These are phyloP conservation scores for Copidosoma floridanum DNA, from an alignment of 1,140 invertebrate genomes.

Conservation along the genomic window DNA sequence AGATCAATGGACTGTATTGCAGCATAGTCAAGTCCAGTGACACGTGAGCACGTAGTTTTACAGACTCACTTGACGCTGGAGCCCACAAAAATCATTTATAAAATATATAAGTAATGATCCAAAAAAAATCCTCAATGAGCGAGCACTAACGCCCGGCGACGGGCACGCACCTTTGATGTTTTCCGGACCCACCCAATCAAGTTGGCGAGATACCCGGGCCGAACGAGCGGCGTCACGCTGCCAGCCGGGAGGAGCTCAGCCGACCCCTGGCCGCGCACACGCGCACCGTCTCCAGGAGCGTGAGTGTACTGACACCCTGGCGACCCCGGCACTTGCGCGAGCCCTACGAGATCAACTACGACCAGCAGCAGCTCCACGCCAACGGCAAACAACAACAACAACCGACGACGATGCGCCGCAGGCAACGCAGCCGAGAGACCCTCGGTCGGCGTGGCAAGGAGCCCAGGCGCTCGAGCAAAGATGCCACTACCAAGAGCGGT, in stretches of 20 bases:
- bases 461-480: background rate
- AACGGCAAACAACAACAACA: conserved; percentile 42
- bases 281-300: conserved; percentile 75
- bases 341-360: conserved; percentile 77
- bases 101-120: background rate
- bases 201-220: conserved; percentile 73
- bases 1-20: too few relatives aligned
- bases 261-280: conserved; percentile 65
- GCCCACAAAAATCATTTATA: too few relatives aligned
- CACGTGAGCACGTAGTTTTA: too few relatives aligned
- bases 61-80: too few relatives aligned
- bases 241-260: conserved; percentile 70
- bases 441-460: conserved; percentile 48
- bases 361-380: conserved; percentile 61
- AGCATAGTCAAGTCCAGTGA: too few relatives aligned
- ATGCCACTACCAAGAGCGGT: conserved; percentile 13
- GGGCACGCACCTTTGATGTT: conserved; percentile 8
- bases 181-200: conserved; percentile 39
- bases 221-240: conserved; percentile 59
- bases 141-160: too few relatives aligned
- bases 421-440: conserved; percentile 52
- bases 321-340: conserved; percentile 71
- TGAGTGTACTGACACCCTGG: conserved; percentile 82
- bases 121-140: too few relatives aligned
- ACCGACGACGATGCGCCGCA: conserved; percentile 48